These are phyloP conservation scores for Sminthurides aquaticus DNA, from an alignment of 2,888 invertebrate species.

Conservation along the genomic window DNA sequence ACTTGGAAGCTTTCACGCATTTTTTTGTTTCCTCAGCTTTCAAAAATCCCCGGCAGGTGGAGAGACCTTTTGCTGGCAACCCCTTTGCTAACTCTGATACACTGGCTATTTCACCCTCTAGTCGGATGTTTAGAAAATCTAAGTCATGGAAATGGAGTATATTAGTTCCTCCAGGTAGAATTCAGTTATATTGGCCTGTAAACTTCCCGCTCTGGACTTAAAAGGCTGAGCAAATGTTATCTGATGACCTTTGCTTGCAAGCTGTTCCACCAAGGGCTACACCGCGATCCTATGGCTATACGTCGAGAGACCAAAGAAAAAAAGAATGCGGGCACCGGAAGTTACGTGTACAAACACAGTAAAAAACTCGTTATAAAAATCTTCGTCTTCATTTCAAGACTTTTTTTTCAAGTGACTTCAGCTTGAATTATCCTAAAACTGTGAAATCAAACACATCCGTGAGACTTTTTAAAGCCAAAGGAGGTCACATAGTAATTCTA, in stretches of 20 bases:
- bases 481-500: too few relatives aligned
- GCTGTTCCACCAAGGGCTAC: constrained; percentile 22
- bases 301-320: constrained; percentile 19
- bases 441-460: too few relatives aligned
- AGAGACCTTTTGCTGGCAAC: constrained; percentile 10
- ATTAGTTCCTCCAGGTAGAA: constrained; percentile 15
- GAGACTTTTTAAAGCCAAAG: too few relatives aligned
- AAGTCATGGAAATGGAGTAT: neutral
- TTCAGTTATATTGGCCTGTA: constrained; percentile 24
- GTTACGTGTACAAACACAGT: neutral
- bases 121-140: constrained; percentile 12
- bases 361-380: neutral
- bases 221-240: constrained; percentile 31
- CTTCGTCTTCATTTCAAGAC: neutral
- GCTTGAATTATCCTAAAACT: too few relatives aligned
- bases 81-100: neutral
- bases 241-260: constrained; percentile 29
- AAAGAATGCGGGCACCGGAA: constrained; percentile 15
- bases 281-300: constrained; percentile 21
- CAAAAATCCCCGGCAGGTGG: constrained; percentile 25
- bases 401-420: too few relatives aligned
- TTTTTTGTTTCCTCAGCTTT: constrained; percentile 16
- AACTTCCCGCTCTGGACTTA: constrained; percentile 23
- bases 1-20: constrained; percentile 26
- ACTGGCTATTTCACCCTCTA: neutral